Evolutionary conservation across 2,888 invertebrate genomes (phyloP), one percentile per base, ranked within the genome.

Genomic region (Aspidapion aeneum): DNA sequence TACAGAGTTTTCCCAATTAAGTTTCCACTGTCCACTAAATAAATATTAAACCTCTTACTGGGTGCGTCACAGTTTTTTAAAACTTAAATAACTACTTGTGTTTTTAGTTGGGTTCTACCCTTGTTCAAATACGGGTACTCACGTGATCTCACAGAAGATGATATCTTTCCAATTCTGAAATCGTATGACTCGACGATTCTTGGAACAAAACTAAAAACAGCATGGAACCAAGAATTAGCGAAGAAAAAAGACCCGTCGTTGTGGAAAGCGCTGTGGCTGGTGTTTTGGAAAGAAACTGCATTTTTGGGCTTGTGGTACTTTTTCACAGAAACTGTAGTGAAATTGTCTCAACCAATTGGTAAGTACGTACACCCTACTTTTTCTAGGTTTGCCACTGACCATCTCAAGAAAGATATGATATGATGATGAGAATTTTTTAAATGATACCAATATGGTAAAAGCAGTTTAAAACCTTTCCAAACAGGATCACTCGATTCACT

Each of bases 101-200:
- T n/a, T n/a, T n/a, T n/a, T n/a, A 84, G 84, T 71, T 85, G 84
- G 83, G 72, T 82, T 1, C 74, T 82, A 51, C 81, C 82, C 1
- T 72, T 82, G 22, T 83, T 85, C 69, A 71, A 75, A 56, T 79
- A 80, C 70, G 85, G 84, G 1, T 75, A 74, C 55, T 79, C 74
- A 66, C 78, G 78, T 60, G 83, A 83, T 63, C 73, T 85, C 21
- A 79, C 79, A 51, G 80, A 82, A 62, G 76, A 80, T 55, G 85
- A 85, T 72, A 74, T 85, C 21, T 83, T 80, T 68, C 76, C 78
- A 64, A 77, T 81, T 16, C 73, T 84, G 12, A 74, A 76, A 60
- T 76, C 77, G 57, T 83, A 84, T 68, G 75, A 77, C 52, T 82
- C 83, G 0, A 74, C 64, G 18, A 48, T 51, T 17, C 71, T 84